phyloP scores from a whole-genome alignment of 2,888 invertebrate species.

The Drosophila merina region DNA sequence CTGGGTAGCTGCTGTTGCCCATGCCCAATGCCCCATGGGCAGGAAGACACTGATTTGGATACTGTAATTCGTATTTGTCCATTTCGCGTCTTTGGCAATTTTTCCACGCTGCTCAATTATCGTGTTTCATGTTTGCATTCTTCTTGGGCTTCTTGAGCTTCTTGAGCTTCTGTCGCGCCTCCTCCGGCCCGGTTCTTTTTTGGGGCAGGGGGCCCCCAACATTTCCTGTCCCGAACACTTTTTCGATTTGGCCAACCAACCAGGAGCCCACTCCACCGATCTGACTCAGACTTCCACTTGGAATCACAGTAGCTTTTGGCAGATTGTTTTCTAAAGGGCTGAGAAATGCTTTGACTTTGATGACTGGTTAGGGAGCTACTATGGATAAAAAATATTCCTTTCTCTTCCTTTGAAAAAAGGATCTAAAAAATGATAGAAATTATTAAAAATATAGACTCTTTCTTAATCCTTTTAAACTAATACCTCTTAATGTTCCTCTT shows the following conservation, averaged over 20 bases:
- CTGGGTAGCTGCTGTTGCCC: slow-evolving; percentile 20
- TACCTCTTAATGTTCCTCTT: neutral
- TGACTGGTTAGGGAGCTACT: slow-evolving; percentile 12
- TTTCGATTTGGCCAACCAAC: slow-evolving; percentile 60
- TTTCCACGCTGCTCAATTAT: slow-evolving; percentile 80
- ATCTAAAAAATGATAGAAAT: no score
- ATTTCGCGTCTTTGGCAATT: slow-evolving; percentile 78
- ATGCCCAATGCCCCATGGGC: slow-evolving; percentile 45
- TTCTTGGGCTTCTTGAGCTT: slow-evolving; percentile 49
- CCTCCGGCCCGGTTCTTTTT: slow-evolving; percentile 23
- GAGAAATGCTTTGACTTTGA: neutral
- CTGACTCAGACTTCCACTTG: neutral
- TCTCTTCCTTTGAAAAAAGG: no score
- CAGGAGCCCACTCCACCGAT: slow-evolving; percentile 32
- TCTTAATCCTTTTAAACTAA: neutral
- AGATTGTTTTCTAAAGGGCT: slow-evolving; percentile 38
- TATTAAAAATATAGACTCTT: neutral
- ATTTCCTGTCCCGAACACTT: slow-evolving; percentile 77
- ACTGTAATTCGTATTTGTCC: slow-evolving; percentile 81
- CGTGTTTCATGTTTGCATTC: slow-evolving; percentile 76
- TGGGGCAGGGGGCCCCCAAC: slow-evolving; percentile 33
- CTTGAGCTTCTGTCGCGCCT: slow-evolving; percentile 56
- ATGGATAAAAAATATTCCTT: no score
- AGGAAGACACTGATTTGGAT: slow-evolving; percentile 79
- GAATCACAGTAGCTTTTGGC: slow-evolving; percentile 60